These are phyloP conservation scores for Campoletis sonorensis DNA, from an alignment of 1,140 invertebrate genomes.

Conservation along the genomic window DNA sequence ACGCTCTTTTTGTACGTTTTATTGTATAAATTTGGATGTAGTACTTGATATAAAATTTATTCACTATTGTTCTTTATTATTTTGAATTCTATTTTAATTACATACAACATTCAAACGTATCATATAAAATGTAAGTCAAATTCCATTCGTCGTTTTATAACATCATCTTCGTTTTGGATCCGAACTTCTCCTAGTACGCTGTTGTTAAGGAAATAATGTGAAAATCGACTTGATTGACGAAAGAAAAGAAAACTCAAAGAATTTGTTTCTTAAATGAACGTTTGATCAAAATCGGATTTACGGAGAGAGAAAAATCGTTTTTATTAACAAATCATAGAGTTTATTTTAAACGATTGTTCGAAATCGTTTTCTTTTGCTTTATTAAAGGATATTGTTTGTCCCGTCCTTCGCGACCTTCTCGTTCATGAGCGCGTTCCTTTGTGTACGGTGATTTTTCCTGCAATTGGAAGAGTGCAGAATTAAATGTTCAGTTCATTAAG, in stretches of 20 bases:
- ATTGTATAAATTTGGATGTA: slow-evolving; percentile 73
- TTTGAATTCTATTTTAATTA: slow-evolving; percentile 73
- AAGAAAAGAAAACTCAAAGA: not conserved
- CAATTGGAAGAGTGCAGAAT: slow-evolving; percentile 65
- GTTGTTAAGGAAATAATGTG: slow-evolving; percentile 71
- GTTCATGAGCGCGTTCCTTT: slow-evolving; percentile 81
- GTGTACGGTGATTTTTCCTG: slow-evolving; percentile 85
- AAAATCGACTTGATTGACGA: not conserved
- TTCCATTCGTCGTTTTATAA: slow-evolving; percentile 62
- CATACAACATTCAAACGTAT: slow-evolving; percentile 75
- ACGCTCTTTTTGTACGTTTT: slow-evolving; percentile 58
- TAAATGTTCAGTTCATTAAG: slow-evolving; percentile 28
- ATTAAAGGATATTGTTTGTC: slow-evolving; percentile 89
- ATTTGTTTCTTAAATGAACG: slow-evolving; percentile 30
- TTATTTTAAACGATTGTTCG: not conserved
- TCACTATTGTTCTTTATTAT: slow-evolving; percentile 71
- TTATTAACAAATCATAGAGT: not conserved
- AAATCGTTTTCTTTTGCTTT: slow-evolving; percentile 38
- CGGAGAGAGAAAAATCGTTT: slow-evolving; percentile 49
- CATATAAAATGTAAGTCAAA: slow-evolving; percentile 75
- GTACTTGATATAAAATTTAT: slow-evolving; percentile 73
- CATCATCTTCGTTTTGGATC: slow-evolving; percentile 79
- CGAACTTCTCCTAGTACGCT: slow-evolving; percentile 77
- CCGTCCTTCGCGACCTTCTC: slow-evolving; percentile 81
- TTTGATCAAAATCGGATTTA: slow-evolving; percentile 1